phyloP scores from a whole-genome alignment of 2,888 invertebrate species.

The Theodoxus fluviatilis region DNA sequence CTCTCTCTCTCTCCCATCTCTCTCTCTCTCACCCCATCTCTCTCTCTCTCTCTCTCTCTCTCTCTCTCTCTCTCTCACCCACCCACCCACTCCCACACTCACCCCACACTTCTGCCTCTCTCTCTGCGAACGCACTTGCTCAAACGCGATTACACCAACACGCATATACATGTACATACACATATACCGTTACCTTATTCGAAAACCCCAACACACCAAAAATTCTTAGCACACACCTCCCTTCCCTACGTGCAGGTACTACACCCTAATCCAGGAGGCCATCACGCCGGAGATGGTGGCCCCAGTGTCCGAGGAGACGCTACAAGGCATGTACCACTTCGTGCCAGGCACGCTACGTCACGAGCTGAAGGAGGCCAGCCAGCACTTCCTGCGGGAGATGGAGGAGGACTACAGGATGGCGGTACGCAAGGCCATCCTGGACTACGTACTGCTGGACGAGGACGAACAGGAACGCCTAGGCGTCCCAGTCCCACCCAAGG shows the following conservation, averaged over 20 bases:
- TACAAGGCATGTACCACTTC: constrained; percentile 52
- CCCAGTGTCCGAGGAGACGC: constrained; percentile 47
- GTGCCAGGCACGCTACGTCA: constrained; percentile 46
- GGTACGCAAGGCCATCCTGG: constrained; percentile 74
- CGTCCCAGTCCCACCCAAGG: constrained; percentile 55
- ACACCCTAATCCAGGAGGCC: constrained; percentile 53
- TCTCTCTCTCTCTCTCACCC: too few species aligned
- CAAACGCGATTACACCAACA: too few species aligned
- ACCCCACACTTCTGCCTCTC: too few species aligned
- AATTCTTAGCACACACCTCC: background rate
- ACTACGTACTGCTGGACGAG: constrained; percentile 76
- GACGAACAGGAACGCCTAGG: constrained; percentile 72
- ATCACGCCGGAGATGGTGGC: constrained; percentile 59
- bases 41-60: too few species aligned
- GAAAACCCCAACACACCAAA: background rate
- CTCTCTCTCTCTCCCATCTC: too few species aligned
- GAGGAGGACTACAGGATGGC: constrained; percentile 71
- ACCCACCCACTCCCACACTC: too few species aligned
- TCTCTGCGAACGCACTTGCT: too few species aligned
- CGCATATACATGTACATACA: too few species aligned
- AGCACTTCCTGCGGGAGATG: constrained; percentile 69
- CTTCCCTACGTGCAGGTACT: constrained; percentile 47
- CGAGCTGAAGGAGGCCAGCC: constrained; percentile 42
- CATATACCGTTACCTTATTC: too few species aligned
- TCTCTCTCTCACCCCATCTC: too few species aligned